These are phyloP conservation scores for Lanius ludovicianus DNA, from an alignment of 2,113 vertebrate genomes.

Conservation along the genomic window DNA sequence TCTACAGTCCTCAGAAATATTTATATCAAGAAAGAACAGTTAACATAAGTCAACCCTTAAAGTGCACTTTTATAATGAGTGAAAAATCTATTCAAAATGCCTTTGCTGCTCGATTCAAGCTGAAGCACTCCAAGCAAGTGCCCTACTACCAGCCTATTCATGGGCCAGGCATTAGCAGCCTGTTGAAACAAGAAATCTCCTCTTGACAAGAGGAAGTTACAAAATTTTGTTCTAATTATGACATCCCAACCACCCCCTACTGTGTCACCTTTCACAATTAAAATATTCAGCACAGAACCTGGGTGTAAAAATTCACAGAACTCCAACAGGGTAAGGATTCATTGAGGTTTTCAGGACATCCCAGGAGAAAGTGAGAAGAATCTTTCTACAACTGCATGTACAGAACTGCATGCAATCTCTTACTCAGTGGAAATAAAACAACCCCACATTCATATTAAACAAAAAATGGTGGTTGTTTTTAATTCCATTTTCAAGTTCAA, in stretches of 20 bases:
- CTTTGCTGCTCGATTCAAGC: not conserved
- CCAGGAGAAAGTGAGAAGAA: not conserved
- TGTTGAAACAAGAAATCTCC: not conserved
- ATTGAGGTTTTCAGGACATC: not conserved
- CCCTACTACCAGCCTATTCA: not conserved
- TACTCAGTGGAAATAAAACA: not conserved
- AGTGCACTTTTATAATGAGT: not conserved
- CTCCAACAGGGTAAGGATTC: not conserved
- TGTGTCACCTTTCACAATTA: not conserved
- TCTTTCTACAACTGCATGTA: not conserved
- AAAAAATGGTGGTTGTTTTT: not conserved
- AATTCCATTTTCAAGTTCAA: not conserved
- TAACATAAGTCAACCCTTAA: not conserved
- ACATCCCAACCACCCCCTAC: not conserved
- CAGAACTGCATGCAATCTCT: not conserved
- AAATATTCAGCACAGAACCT: not conserved
- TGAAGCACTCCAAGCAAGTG: not conserved
- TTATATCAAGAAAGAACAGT: not conserved
- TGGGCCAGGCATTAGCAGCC: not conserved
- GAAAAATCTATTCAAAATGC: not conserved
- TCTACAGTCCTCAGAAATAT: not conserved
- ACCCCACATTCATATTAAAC: not conserved
- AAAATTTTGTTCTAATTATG: not conserved
- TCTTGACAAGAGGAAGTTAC: not conserved
- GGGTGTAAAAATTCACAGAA: not conserved